Evolutionary conservation across 2,113 vertebrate genomes (phyloP), one percentile per base, ranked within the genome.

Genomic region (Notarius lentiginosus): DNA sequence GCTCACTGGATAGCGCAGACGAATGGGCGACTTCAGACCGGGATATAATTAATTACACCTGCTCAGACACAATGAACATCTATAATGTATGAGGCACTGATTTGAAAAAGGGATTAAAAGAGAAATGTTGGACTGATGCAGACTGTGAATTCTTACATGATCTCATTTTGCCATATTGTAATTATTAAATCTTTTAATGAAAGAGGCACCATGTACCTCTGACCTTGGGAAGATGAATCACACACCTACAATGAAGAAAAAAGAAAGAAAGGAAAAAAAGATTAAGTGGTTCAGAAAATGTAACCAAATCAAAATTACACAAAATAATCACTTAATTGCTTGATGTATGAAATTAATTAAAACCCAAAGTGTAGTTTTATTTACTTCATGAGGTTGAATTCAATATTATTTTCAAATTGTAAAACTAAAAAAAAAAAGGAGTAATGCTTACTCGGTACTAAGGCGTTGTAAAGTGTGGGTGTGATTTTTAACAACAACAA

Each of bases 31-130:
- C 12, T 60, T 27, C 49, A 24, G 70, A 79, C 73, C 34, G 60
- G 49, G 84, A 68, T 24, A 41, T 61, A 76, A 88, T 86, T 88
- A 90, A 86, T 87, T 72, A 88, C 49, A 82, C 53, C 70, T 79
- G 17, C 56, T 83, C 56, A 17, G 55, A 51, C 49, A 41, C 9
- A 41, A 34, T 58, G 30, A 75, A 22, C 11, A 75, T 51, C 41
- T 73, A 30, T 20, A 61, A 84, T 10, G 17, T 30, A 49, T 9
- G 22, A 56, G 63, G 47, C 24, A 6, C 70, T 41, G 65, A 53
- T 34, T 18, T 34, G n/a, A 63, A 20, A 63, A 65, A 60, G 56
- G 27, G 20, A 56, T 20, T 8, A 6, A 15, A 49, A 12, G 47
- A 51, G 7, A 53, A 55, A 77, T 55, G 5, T 17, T 12, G 15